Conservation (phyloP, 1,140 invertebrate species). For the Battus philenor region DNA sequence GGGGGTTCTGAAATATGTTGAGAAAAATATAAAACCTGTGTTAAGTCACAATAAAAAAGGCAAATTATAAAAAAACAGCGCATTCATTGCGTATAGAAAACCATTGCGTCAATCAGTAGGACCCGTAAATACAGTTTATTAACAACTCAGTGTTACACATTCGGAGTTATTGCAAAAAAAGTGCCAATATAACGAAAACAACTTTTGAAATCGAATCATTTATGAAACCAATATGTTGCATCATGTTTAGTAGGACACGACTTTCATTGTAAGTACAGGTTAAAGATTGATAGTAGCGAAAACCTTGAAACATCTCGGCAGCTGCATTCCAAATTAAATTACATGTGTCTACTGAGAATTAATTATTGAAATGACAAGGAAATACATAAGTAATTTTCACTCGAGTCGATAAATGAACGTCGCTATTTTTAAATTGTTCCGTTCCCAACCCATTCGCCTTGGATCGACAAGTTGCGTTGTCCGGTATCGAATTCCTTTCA, state of each 20-base stretch:
- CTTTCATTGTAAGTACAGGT: conserved; percentile 24
- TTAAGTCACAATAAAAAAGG: no score
- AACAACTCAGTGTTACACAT: conserved; percentile 14
- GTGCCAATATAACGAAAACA: conserved; percentile 23
- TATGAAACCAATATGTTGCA: conserved; percentile 27
- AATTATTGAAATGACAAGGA: conserved; percentile 21
- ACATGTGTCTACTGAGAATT: not conserved
- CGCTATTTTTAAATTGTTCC: conserved; percentile 30
- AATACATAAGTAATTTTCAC: conserved; percentile 19
- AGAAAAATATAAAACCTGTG: no score
- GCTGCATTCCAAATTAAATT: not conserved
- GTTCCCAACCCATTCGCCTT: conserved; percentile 33
- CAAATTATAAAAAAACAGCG: no score
- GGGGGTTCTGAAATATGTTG: conserved; percentile 85
- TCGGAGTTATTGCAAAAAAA: conserved; percentile 21
- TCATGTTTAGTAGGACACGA: conserved; percentile 23
- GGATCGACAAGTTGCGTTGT: conserved; percentile 27
- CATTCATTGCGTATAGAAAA: not conserved
- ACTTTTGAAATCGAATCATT: conserved; percentile 30
- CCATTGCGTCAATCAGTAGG: not conserved
- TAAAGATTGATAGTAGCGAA: conserved; percentile 14
- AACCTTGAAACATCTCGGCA: conserved; percentile 13
- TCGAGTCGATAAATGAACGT: conserved; percentile 16
- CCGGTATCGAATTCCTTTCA: conserved; percentile 33
- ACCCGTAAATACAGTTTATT: conserved; percentile 3